Evolutionary conservation across 2,888 invertebrate species (phyloP).

Genomic region (Temnothorax ravouxi): DNA sequence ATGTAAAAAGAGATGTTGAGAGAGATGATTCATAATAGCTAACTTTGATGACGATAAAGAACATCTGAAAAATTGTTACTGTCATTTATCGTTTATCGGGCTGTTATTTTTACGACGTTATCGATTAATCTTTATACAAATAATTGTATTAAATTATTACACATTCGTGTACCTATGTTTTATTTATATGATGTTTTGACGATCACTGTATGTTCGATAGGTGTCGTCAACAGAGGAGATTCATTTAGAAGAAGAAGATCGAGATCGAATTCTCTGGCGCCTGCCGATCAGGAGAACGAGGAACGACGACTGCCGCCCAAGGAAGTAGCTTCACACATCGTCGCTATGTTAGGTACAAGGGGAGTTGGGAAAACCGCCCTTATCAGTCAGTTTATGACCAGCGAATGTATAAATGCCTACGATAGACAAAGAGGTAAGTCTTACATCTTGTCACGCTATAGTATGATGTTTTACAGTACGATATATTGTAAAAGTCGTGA

Average conservation of each 20-base stretch:
- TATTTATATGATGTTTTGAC: background rate
- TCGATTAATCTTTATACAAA: slow-evolving; percentile 1
- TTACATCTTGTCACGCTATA: background rate
- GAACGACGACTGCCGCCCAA: slow-evolving; percentile 83
- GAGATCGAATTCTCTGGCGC: slow-evolving; percentile 93
- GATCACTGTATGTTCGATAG: slow-evolving; percentile 86
- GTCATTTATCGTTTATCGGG: background rate
- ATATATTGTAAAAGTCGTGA: background rate
- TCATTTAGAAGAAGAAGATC: slow-evolving; percentile 95
- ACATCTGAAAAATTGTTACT: background rate
- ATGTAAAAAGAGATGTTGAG: background rate
- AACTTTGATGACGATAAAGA: background rate
- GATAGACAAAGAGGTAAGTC: slow-evolving; percentile 89
- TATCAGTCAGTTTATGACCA: slow-evolving; percentile 93
- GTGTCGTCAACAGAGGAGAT: slow-evolving; percentile 97
- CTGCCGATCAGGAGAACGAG: slow-evolving; percentile 83
- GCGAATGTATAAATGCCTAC: slow-evolving; percentile 97
- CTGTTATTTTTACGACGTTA: background rate
- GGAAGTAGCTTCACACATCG: slow-evolving; percentile 88
- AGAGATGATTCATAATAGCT: background rate
- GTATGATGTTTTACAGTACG: background rate
- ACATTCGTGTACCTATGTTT: background rate
- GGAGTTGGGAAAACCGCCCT: slow-evolving; percentile 89
- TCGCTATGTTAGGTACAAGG: slow-evolving; percentile 88
- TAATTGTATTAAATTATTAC: background rate